Conservation (phyloP, 2,797 vertebrate genomes). For the Megalops cyprinoides region DNA sequence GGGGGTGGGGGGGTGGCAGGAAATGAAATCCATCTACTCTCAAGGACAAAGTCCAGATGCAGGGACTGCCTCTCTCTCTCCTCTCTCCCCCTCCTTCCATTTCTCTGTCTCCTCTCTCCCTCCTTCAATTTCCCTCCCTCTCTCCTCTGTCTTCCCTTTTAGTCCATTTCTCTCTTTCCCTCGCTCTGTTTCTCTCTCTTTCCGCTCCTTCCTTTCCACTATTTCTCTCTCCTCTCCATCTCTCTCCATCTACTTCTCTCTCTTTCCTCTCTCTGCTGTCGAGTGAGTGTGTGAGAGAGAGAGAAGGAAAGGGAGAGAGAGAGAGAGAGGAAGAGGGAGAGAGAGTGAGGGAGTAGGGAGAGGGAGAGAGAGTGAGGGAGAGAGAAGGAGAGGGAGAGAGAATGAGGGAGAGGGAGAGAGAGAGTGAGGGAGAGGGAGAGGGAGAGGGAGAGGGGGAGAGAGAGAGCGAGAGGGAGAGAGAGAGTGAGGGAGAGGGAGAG, state of each 20-base stretch:
- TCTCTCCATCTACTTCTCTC: too few species aligned
- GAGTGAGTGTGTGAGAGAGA: not conserved
- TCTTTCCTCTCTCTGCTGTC: too few species aligned
- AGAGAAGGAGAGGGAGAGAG: not conserved
- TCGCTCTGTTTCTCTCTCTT: too few species aligned
- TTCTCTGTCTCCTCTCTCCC: too few species aligned
- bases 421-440: not conserved
- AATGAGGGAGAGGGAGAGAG: not conserved
- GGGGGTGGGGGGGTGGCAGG: not conserved
- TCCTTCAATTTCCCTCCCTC: too few species aligned
- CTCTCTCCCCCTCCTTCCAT: too few species aligned
- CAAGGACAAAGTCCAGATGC: not conserved
- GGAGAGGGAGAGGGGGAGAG: not conserved
- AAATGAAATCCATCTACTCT: not conserved
- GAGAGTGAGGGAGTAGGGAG: not conserved
- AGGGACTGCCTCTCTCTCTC: too few species aligned
- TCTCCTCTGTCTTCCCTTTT: too few species aligned
- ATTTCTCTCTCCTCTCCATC: too few species aligned
- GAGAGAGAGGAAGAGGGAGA: conserved; percentile 56
- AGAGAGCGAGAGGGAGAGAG: not conserved
- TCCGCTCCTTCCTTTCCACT: too few species aligned
- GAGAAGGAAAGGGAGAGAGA: conserved; percentile 56
- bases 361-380: not conserved
- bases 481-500: not conserved
- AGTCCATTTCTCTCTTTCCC: too few species aligned